Conservation (phyloP, 1,140 invertebrate genomes). For the Drosophila simulans region DNA sequence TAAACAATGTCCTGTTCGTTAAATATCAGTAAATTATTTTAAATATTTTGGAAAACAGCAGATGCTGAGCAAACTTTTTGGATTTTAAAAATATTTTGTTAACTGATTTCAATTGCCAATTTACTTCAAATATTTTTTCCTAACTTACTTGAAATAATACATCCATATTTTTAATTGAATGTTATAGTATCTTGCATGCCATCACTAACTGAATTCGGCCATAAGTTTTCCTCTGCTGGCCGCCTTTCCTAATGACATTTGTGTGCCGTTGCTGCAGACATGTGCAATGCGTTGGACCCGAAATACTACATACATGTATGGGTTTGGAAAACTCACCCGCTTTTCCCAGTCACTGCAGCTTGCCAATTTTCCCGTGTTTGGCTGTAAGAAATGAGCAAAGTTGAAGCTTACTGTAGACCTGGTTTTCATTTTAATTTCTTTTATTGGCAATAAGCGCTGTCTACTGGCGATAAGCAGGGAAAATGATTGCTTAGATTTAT, state of each 20-base stretch:
- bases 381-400: slow-evolving; percentile 4
- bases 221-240: slow-evolving; percentile 41
- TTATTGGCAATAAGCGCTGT: slow-evolving; percentile 43
- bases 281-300: slow-evolving; percentile 46
- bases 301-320: slow-evolving; percentile 30
- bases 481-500: slow-evolving; percentile 49
- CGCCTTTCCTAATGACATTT: slow-evolving; percentile 71
- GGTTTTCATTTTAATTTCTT: slow-evolving; percentile 29
- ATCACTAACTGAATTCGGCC: slow-evolving; percentile 25
- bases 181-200: slow-evolving; percentile 5
- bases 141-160: not conserved
- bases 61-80: no score
- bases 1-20: not conserved
- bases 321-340: slow-evolving; percentile 19
- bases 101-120: no score
- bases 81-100: no score
- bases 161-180: not conserved
- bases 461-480: slow-evolving; percentile 21
- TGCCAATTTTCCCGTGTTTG: slow-evolving; percentile 33
- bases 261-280: slow-evolving; percentile 54
- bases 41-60: no score
- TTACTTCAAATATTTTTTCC: no score
- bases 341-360: slow-evolving; percentile 31
- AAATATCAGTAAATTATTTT: no score
- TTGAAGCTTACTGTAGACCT: slow-evolving; percentile 6